Evolutionary conservation across 2,797 vertebrate genomes (phyloP).

Genomic region (Coluber constrictor): DNA sequence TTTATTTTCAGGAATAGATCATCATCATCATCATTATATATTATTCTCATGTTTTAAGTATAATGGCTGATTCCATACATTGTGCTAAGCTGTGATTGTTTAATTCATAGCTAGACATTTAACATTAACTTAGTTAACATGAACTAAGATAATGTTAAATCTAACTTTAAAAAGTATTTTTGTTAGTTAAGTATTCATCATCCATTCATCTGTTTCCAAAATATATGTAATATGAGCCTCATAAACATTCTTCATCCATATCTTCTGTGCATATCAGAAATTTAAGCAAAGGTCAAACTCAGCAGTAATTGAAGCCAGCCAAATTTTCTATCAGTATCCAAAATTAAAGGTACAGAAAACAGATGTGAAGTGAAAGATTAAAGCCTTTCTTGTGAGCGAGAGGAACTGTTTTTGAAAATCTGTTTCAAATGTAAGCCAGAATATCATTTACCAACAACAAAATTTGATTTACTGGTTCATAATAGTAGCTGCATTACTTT

Average conservation of each 20-base stretch:
- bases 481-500: neutral
- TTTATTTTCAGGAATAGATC: neutral
- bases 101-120: neutral
- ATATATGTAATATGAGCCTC: neutral
- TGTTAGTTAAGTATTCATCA: neutral
- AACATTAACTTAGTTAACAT: neutral
- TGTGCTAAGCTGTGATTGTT: neutral
- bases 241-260: neutral
- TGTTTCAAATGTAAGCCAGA: neutral
- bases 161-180: neutral
- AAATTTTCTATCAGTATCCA: neutral
- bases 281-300: neutral
- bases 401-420: neutral
- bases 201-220: neutral
- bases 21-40: constrained; percentile 2
- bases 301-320: neutral
- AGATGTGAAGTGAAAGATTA: neutral
- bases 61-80: neutral
- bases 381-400: neutral
- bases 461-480: neutral
- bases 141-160: neutral
- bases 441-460: neutral
- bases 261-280: neutral
- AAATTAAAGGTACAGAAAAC: neutral
- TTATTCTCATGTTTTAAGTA: neutral